These are phyloP conservation scores for Hyperoplus immaculatus DNA, from an alignment of 2,797 vertebrate species.

Conservation along the genomic window DNA sequence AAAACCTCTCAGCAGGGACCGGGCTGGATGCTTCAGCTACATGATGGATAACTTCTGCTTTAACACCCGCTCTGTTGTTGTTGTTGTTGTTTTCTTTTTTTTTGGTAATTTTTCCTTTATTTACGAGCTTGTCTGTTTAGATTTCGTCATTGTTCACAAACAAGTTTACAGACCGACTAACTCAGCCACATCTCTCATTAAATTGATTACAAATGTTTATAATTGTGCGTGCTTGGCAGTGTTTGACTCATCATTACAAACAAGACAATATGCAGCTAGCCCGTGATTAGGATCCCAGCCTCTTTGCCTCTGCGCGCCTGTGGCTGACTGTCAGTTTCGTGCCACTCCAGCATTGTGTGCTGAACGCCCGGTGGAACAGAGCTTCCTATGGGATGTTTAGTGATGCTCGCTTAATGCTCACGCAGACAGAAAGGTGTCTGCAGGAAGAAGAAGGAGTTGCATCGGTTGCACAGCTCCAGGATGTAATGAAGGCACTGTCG, in stretches of 20 bases:
- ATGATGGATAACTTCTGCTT: constrained; percentile 74
- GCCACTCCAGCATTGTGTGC: constrained; percentile 43
- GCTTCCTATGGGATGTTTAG: constrained; percentile 69
- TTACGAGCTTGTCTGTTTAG: constrained; percentile 60
- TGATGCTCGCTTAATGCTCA: constrained; percentile 60
- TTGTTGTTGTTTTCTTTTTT: not conserved
- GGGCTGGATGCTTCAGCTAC: constrained; percentile 61
- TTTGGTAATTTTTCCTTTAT: constrained; percentile 55
- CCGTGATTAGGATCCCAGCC: constrained; percentile 59
- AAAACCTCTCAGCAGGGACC: constrained; percentile 69
- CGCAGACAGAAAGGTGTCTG: constrained; percentile 62
- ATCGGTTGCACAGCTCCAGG: constrained; percentile 61
- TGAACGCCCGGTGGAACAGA: constrained; percentile 44
- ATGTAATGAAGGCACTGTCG: constrained; percentile 68
- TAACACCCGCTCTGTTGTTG: constrained; percentile 34
- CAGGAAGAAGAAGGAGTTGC: constrained; percentile 60
- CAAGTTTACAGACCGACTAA: constrained; percentile 32
- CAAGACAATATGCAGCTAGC: constrained; percentile 46
- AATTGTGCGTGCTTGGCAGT: constrained; percentile 47
- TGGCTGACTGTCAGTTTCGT: constrained; percentile 70
- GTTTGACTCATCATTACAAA: constrained; percentile 69
- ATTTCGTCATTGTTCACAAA: constrained; percentile 45
- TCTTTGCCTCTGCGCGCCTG: constrained; percentile 39
- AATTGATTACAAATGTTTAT: constrained; percentile 63
- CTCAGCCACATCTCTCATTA: constrained; percentile 60